A percentile compares a stretch with the other conserved stretches of the same genome.
Conservation (phyloP, 2,888 invertebrate species). For the Hartigia nigra region DNA sequence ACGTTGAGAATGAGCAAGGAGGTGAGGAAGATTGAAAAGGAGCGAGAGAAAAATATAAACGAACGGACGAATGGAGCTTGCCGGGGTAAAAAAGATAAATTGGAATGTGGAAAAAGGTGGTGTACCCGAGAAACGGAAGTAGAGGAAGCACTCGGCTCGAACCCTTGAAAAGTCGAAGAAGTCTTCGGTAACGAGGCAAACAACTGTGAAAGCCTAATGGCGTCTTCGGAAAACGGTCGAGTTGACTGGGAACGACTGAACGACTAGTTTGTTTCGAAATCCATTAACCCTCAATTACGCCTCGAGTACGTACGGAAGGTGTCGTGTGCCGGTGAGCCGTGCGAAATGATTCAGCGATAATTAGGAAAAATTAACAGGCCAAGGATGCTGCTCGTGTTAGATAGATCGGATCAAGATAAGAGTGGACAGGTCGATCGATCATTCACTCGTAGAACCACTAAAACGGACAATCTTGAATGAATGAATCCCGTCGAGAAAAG, state of each 20-base stretch:
- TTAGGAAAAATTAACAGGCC: slow-evolving; percentile 14
- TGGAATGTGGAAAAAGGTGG: background rate
- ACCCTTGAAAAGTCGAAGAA: background rate
- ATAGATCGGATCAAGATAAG: background rate
- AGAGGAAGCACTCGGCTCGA: background rate
- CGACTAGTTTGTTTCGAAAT: slow-evolving; percentile 27
- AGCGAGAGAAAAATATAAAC: background rate
- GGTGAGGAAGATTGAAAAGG: background rate
- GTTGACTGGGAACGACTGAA: background rate
- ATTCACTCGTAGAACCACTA: background rate
- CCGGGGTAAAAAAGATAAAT: background rate
- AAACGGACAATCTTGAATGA: background rate
- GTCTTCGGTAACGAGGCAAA: slow-evolving; percentile 22
- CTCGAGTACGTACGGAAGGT: slow-evolving; percentile 25
- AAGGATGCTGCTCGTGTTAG: background rate
- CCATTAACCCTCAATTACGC: slow-evolving; percentile 37
- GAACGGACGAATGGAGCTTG: background rate
- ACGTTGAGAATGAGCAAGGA: background rate
- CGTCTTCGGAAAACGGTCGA: background rate
- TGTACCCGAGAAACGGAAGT: background rate
- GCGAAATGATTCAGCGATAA: slow-evolving; percentile 25
- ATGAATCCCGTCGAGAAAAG: background rate
- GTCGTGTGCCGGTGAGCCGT: background rate
- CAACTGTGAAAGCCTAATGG: slow-evolving; percentile 28
- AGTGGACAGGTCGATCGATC: background rate